These are phyloP conservation scores for Gallirallus australis DNA, from an alignment of 2,797 vertebrate species.

Conservation along the genomic window DNA sequence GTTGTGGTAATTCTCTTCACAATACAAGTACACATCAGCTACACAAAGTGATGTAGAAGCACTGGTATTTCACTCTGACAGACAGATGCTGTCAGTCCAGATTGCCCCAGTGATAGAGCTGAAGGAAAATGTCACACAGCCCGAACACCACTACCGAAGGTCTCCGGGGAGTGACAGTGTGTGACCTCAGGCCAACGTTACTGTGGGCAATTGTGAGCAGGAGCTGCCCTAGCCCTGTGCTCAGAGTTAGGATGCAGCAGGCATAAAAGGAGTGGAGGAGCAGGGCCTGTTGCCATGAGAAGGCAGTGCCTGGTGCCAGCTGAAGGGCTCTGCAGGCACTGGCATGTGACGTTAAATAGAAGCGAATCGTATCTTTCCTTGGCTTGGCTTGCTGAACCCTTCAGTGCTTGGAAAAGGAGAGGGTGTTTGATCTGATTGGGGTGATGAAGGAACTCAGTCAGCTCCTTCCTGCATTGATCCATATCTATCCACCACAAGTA, in stretches of 20 bases:
- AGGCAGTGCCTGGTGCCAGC: not conserved
- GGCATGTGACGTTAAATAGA: not conserved
- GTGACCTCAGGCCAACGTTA: not conserved
- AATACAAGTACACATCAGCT: not conserved
- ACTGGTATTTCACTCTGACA: not conserved
- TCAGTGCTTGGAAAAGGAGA: not conserved
- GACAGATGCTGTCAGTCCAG: not conserved
- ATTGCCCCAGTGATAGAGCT: not conserved
- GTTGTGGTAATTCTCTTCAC: not conserved
- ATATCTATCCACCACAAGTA: not conserved
- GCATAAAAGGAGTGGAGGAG: not conserved
- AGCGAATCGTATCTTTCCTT: not conserved
- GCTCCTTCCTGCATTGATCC: accelerated
- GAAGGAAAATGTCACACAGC: not conserved
- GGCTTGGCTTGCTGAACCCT: not conserved
- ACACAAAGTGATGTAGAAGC: not conserved
- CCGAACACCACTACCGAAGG: not conserved
- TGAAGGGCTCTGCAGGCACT: not conserved
- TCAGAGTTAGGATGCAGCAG: not conserved
- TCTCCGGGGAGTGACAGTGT: accelerated
- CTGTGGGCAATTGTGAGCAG: not conserved
- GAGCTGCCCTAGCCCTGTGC: not conserved
- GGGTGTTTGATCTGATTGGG: not conserved
- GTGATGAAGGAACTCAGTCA: not conserved
- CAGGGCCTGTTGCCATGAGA: accelerated